These are phyloP conservation scores for Toxotes lorentzi DNA, from an alignment of 2,797 vertebrate species.

Conservation along the genomic window DNA sequence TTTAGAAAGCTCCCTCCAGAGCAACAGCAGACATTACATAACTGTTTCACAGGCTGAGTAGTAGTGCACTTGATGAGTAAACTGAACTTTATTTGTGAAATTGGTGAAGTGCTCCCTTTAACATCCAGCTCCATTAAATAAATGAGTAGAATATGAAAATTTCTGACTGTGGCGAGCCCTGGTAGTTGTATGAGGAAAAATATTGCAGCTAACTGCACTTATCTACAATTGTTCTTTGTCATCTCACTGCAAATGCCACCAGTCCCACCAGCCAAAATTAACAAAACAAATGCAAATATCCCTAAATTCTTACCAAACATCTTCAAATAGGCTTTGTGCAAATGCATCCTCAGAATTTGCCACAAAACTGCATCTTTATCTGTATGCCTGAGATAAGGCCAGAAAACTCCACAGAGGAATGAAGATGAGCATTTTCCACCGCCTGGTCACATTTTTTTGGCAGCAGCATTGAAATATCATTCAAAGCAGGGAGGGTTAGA, in stretches of 20 bases:
- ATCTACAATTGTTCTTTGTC: not conserved
- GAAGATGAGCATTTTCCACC: constrained; percentile 5
- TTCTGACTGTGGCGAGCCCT: not conserved
- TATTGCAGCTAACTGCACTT: not conserved
- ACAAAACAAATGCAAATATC: not conserved
- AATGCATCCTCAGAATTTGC: not conserved
- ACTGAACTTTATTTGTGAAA: constrained; percentile 10
- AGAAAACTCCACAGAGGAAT: constrained; percentile 5
- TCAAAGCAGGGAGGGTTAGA: constrained; percentile 52
- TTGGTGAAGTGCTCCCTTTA: not conserved
- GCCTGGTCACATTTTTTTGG: constrained; percentile 35
- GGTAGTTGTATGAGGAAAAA: constrained; percentile 1
- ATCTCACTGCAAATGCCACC: not conserved
- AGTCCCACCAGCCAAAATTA: not conserved
- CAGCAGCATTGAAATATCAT: constrained; percentile 47
- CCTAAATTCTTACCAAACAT: not conserved
- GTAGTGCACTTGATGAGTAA: constrained; percentile 10
- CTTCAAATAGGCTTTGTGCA: not conserved
- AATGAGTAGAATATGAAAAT: not conserved
- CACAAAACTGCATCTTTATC: not conserved
- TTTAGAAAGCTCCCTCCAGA: not conserved
- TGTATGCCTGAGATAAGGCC: not conserved
- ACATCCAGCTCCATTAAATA: constrained; percentile 13
- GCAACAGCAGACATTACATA: constrained; percentile 10
- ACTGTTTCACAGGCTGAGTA: not conserved